Base-by-base conservation (phyloP, 2,888 invertebrate genomes). In the Archaeoteleia sp. region DNA sequence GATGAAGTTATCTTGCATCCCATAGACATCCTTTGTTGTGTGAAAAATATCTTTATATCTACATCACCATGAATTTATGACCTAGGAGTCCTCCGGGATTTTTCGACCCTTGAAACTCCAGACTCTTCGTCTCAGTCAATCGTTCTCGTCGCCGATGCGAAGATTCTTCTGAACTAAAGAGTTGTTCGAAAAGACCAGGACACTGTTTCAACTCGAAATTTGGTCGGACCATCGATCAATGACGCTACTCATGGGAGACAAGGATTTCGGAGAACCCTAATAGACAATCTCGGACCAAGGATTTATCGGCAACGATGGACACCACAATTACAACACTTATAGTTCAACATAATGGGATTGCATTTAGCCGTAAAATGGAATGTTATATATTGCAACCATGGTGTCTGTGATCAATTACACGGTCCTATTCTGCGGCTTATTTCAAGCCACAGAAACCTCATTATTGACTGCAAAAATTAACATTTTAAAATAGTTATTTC, bases 1-100 rank as follows among this genome's bases (percentile, higher is more conserved):
- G n/a, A n/a, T n/a, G n/a, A n/a, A n/a, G n/a, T n/a, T n/a, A n/a
- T n/a, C n/a, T n/a, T n/a, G n/a, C n/a, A n/a, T 20, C 5, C 8
- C 13, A 2, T 10, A 8, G 17, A 27, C n/a, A 25, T 27, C 20
- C 48, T 12, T 8, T 10, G 15, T 14, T 20, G 20, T 4, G 20
- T 20, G 20, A 5, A 20, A 20, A 20, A 20, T 20, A 20, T 20
- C 20, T 20, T 30, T 14, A 15, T 23, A 60, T 62, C 49, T 60
- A 66, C 51, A 46, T 46, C 49, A 55, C 54, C 67, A 63, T 60
- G 68, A 71, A 75, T 72, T 67, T 72, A 75, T 63, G 45, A 66
- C 63, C 72, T 63, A 67, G 70, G 65, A 66, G 54, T 49, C 72
- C 74, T 68, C 58, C 45, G 74, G 74, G 76, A 74, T 67, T 67